Base-by-base conservation (phyloP, 92 coral and sea anemone genomes). In the Parazoanthus atlanticus region DNA sequence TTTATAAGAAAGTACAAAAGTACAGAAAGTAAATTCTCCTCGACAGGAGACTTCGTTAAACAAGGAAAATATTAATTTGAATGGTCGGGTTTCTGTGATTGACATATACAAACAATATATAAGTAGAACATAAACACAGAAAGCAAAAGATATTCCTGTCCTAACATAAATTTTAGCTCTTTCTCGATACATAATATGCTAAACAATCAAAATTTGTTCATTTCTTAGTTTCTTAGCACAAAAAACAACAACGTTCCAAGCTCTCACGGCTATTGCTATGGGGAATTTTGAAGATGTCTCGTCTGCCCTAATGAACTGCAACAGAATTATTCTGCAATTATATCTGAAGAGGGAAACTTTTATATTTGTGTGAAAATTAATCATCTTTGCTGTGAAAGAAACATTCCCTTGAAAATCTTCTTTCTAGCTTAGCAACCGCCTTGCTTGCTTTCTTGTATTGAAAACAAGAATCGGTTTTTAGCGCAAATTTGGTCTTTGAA, bases 61-160 rank as follows among this genome's bases (percentile, higher is more conserved):
- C 87, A 84, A 70, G 87, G 43, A 70, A 36, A 84, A 84, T 28
- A 70, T 84, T 84, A 84, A 70, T 29, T 28, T 69, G 64, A 70
- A 70, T 69, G 77, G 38, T 84, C 66, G 43, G 65, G 77, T 70
- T 84, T 84, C 79, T 29, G 36, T 43, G 78, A 26, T 46, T 84
- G 87, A 84, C 74, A 71, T 46, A 84, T 17, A 28, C 64, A 84
- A 84, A 84, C 87, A 84, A 70, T 6, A 19, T 21, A 12, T 84
- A 84, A 84, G 87, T 70, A 31, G 78, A 69, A 49, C 13, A 61
- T 61, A 61, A 61, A 61, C 69, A 61, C 69, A 23, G 17, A 75
- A 75, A 34, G 49, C 79, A 19, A 36, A 30, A 75, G 43, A 8
- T 75, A 75, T 75, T 75, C 79, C 13, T 75, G 29, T 36, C 40